Evolutionary conservation across 2,888 invertebrate genomes (phyloP).

Genomic region (Chloroclysta siterata): DNA sequence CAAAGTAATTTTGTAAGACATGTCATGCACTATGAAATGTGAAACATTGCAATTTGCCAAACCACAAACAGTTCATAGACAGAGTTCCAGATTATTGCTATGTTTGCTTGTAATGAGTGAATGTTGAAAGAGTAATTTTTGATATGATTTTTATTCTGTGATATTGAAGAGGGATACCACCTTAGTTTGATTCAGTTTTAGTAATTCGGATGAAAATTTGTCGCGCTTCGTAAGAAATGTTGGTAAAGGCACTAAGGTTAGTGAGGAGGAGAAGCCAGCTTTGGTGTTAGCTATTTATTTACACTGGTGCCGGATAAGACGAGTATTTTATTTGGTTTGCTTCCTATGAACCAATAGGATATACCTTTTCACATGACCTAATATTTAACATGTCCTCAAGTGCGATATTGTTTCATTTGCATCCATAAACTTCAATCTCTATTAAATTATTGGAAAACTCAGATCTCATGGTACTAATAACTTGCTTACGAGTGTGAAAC

Average conservation of each 20-base stretch:
- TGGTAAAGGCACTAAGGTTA: constrained; percentile 73
- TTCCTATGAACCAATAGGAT: constrained; percentile 78
- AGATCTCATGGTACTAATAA: constrained; percentile 82
- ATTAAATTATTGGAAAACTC: constrained; percentile 75
- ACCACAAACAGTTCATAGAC: constrained; percentile 18
- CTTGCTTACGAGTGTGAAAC: constrained; percentile 74
- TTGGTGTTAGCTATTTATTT: constrained; percentile 74
- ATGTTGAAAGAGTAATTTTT: constrained; percentile 60
- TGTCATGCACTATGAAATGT: constrained; percentile 17
- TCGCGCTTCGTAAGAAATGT: constrained; percentile 61
- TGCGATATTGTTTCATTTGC: constrained; percentile 79
- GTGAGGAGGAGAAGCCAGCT: constrained; percentile 80
- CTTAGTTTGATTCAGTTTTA: constrained; percentile 62
- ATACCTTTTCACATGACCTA: constrained; percentile 82
- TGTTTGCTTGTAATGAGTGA: constrained; percentile 57
- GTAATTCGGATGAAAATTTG: constrained; percentile 50
- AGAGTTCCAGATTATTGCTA: constrained; percentile 29
- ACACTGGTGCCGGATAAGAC: constrained; percentile 75
- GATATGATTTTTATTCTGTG: constrained; percentile 77
- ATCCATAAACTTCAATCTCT: constrained; percentile 69
- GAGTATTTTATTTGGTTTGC: constrained; percentile 67
- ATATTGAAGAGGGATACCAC: constrained; percentile 75
- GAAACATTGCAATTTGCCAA: constrained; percentile 19
- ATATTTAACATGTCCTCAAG: constrained; percentile 84
- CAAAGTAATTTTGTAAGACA: constrained; percentile 19